A percentile compares a stretch with the other conserved stretches of the same genome.
Conservation (phyloP, 2,113 vertebrate genomes). For the Balaeniceps rex region DNA sequence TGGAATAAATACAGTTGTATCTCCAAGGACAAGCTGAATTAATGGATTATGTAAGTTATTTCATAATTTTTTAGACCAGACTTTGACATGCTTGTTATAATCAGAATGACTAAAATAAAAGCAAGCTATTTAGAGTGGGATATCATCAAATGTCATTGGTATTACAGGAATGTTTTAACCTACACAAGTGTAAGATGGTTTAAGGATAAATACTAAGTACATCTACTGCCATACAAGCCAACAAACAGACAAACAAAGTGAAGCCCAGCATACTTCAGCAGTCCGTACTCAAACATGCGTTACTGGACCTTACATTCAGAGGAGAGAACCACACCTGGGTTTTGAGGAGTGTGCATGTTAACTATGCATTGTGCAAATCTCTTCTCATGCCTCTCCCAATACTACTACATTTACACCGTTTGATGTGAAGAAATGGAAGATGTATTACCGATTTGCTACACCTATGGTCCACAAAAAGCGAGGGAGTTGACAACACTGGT, state of each 20-base stretch:
- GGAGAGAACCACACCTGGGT: background rate
- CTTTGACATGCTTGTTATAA: background rate
- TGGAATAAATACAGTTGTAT: background rate
- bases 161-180: background rate
- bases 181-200: background rate
- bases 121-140: background rate
- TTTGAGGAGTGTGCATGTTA: accelerated
- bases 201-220: background rate
- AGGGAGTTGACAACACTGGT: no score
- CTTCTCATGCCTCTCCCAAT: no score
- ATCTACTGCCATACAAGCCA: background rate
- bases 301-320: background rate
- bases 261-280: background rate
- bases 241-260: background rate
- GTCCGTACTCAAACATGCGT: background rate
- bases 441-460: accelerated
- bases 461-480: accelerated
- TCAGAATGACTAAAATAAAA: background rate
- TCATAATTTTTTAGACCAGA: background rate
- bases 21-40: background rate
- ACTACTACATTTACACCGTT: background rate
- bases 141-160: background rate
- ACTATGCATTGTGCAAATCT: background rate
- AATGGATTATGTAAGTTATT: background rate
- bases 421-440: background rate